Evolutionary conservation across 2,113 vertebrate genomes (phyloP).

Genomic region (Trogon surrucura): DNA sequence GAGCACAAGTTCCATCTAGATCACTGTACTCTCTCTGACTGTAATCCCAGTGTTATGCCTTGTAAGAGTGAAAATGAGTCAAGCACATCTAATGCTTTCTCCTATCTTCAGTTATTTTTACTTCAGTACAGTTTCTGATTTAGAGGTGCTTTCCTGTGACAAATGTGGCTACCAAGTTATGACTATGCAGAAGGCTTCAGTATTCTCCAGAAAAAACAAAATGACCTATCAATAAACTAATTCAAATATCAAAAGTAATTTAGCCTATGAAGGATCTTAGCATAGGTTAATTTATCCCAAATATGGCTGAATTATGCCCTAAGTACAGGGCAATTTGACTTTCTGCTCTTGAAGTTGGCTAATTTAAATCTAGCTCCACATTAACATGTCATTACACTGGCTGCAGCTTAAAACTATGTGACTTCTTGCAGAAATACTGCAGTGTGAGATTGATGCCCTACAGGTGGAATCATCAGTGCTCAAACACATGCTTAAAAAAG

Average conservation of each 20-base stretch:
- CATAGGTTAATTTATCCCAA: neutral
- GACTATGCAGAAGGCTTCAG: neutral
- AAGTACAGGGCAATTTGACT: neutral
- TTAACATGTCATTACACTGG: neutral
- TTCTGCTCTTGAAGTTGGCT: neutral
- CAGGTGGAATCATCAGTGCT: neutral
- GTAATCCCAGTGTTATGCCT: neutral
- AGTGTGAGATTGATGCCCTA: neutral
- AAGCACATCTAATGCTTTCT: neutral
- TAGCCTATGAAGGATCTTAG: neutral
- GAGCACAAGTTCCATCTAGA: neutral
- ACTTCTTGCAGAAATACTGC: neutral
- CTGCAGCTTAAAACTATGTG: neutral
- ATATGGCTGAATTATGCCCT: neutral
- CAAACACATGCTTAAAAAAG: neutral
- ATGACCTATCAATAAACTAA: neutral
- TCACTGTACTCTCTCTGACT: neutral
- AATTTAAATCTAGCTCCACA: neutral
- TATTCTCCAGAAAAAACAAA: neutral
- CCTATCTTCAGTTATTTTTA: neutral
- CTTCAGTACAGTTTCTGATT: neutral
- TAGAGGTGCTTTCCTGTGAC: neutral
- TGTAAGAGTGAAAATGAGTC: neutral
- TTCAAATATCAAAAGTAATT: neutral
- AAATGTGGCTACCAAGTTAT: neutral